Evolutionary conservation across 2,888 invertebrate species (phyloP), one percentile per base, ranked within the genome.

Genomic region (Clivina fossor): DNA sequence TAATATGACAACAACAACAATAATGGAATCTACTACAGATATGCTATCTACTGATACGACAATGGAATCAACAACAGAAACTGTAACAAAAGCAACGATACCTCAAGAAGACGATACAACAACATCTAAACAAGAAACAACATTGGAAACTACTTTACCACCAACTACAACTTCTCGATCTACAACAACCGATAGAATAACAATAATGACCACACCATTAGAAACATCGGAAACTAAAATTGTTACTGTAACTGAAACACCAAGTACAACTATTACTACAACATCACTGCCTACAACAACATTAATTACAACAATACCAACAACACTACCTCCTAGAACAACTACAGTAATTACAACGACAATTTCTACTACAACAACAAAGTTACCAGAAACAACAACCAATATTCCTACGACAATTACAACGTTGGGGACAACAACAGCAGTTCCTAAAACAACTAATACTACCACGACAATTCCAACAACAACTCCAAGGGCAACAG

Each of bases 211-310:
- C n/a, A 38, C 50, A 2, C 44, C 20, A 15, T 30, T 24, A 26
- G 26, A 26, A 15, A 43, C 37, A 8, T 11, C 50, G 47, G 64
- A 66, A 30, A 54, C 62, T 24, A 61, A 57, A 20, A 64, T 62
- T 19, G 51, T 18, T 7, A 40, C 37, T 40, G 35, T 20, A 35
- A 37, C 24, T 37, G n/a, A n/a, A n/a, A n/a, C n/a, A 9, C 26
- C 51, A 40, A 7, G 13, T 48, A 19, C 40, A 28, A 46, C 28
- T 20, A 32, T 26, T 13, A 28, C 38, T 18, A 43, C 53, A 19
- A 53, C 40, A 8, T 33, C 18, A 19, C 32, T 32, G 33, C 46
- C 46, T 9, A 20, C 26, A 50, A 65, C 66, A 33, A 61, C 60
- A 22, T 61, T 57, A 18, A 64, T 62, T 19, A 32, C 60, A 33